Evolutionary conservation across 2,113 vertebrate species (phyloP).

Genomic region (Marcusenius ussheri): DNA sequence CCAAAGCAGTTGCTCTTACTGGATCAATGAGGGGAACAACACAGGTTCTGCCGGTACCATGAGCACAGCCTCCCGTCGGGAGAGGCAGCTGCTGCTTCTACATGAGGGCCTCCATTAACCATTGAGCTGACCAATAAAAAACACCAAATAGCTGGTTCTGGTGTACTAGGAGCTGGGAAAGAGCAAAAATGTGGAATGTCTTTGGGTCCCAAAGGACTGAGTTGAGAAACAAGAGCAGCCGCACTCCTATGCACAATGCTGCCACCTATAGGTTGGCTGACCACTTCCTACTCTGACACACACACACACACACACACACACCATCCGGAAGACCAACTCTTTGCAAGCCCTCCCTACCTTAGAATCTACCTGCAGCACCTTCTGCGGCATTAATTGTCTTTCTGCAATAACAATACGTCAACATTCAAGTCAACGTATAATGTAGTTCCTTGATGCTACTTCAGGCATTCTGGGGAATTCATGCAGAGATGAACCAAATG

Average conservation of each 20-base stretch:
- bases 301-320: too few relatives aligned
- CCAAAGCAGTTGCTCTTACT: neutral
- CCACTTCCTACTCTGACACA: conserved; percentile 3
- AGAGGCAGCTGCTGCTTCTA: neutral
- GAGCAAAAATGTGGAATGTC: too few relatives aligned
- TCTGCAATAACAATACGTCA: conserved; percentile 20
- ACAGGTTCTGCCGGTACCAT: neutral
- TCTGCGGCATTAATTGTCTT: neutral
- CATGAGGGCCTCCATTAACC: neutral
- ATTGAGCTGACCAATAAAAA: neutral
- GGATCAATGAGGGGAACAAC: neutral
- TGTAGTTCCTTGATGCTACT: neutral
- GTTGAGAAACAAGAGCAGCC: neutral
- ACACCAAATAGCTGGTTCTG: neutral
- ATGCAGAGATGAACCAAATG: neutral
- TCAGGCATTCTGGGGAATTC: neutral
- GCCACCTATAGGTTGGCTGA: neutral
- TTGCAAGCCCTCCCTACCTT: neutral
- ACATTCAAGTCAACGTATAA: neutral
- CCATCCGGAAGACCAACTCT: neutral
- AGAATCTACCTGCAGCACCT: neutral
- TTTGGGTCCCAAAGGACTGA: too few relatives aligned
- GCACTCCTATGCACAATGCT: neutral
- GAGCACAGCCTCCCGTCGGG: neutral
- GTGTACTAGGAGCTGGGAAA: too few relatives aligned